Conservation (phyloP, 2,888 invertebrate species). For the Yponomeuta sedellus region DNA sequence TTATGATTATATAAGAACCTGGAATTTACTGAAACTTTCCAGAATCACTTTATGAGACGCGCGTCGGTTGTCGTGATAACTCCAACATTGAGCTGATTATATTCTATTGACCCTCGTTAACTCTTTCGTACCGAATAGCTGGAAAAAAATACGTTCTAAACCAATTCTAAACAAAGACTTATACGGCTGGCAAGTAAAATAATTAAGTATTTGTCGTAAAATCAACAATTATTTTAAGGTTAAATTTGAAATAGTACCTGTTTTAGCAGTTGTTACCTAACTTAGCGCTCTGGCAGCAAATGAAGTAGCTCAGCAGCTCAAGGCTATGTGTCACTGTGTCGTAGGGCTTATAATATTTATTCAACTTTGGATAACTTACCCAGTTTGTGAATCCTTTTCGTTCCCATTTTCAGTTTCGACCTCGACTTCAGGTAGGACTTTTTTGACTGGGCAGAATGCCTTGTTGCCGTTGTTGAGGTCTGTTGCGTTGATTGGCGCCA, state of each 20-base stretch:
- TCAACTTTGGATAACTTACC: conserved; percentile 9
- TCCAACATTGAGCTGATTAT: background rate
- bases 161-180: background rate
- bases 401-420: conserved; percentile 32
- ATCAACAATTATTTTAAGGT: no score
- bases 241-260: no score
- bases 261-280: no score
- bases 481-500: conserved; percentile 61
- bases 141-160: background rate
- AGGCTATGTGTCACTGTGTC: background rate
- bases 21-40: background rate
- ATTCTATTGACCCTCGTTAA: conserved; percentile 12
- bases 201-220: no score
- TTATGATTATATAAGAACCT: background rate
- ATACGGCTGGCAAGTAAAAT: no score
- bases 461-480: conserved; percentile 47
- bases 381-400: conserved; percentile 9
- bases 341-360: background rate
- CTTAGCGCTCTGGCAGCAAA: no score
- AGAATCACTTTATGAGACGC: background rate
- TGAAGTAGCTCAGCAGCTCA: background rate
- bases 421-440: conserved; percentile 57
- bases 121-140: background rate
- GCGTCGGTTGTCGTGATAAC: background rate
- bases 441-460: conserved; percentile 44